phyloP scores from a whole-genome alignment of 2,797 vertebrate genomes.

The Lophotriccus pileatus region DNA sequence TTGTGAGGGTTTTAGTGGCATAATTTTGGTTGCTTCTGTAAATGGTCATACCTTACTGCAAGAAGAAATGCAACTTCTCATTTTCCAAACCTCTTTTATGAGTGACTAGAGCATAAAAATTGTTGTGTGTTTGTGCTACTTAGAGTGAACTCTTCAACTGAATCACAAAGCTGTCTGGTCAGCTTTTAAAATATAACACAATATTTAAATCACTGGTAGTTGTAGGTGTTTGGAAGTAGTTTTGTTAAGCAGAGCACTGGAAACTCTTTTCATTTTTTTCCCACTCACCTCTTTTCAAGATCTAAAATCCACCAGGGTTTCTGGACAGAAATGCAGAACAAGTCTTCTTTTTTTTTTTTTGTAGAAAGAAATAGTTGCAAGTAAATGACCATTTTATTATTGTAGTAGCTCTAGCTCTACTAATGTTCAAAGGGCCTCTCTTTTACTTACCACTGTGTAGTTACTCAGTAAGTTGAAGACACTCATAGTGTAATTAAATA shows the following conservation, averaged over 20 bases:
- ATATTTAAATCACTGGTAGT: background rate
- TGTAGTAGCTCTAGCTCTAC: background rate
- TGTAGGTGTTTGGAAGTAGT: background rate
- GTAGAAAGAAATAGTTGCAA: background rate
- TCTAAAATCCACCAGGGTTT: background rate
- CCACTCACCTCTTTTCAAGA: background rate
- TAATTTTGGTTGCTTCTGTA: slow-evolving; percentile 63
- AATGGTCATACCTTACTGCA: slow-evolving; percentile 50
- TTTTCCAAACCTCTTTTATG: slow-evolving; percentile 22
- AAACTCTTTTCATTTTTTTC: background rate
- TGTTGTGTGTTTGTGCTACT: background rate
- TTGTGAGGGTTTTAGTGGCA: slow-evolving; percentile 46
- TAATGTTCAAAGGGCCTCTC: background rate
- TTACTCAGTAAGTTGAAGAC: background rate
- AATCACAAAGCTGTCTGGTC: background rate
- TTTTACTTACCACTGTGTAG: background rate
- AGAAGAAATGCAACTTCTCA: slow-evolving; percentile 60
- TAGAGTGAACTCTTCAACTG: slow-evolving; percentile 20
- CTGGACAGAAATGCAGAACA: background rate
- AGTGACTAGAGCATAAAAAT: slow-evolving; percentile 40
- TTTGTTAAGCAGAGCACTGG: background rate
- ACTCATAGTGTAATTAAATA: background rate
- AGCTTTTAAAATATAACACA: background rate
- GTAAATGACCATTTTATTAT: background rate
- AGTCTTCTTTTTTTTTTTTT: background rate